Evolutionary conservation across 53 echinoderm and acorn worm genomes (phyloP).

Genomic region (Paracentrotus lividus): DNA sequence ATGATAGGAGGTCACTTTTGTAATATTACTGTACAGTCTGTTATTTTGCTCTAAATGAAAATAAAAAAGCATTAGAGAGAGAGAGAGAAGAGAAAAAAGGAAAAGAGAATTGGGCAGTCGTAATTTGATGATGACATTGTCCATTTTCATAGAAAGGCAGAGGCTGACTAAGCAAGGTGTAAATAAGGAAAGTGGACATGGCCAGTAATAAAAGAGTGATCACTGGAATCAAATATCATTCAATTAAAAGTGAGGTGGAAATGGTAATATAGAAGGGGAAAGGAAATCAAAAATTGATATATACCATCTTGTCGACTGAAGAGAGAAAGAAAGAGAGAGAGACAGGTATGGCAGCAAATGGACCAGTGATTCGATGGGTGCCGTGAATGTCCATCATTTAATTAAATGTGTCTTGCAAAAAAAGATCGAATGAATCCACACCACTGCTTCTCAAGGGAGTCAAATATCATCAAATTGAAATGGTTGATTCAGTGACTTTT

Average conservation of each 20-base stretch:
- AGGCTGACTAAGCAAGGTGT: neutral
- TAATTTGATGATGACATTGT: neutral
- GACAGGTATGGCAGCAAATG: neutral
- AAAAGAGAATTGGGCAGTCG: neutral
- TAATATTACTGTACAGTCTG: no score
- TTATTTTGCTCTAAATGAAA: no score
- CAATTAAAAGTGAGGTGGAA: no score
- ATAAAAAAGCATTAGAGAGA: neutral
- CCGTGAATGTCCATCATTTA: slow-evolving; percentile 7
- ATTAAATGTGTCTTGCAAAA: neutral
- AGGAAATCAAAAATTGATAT: no score
- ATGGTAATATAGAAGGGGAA: no score
- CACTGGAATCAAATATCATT: no score
- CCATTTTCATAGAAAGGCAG: neutral
- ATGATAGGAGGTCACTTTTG: neutral
- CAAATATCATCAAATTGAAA: slow-evolving; percentile 33
- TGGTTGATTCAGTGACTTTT: slow-evolving; percentile 9
- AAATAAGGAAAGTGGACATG: neutral
- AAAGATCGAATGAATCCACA: neutral
- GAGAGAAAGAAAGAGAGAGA: neutral
- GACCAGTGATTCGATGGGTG: neutral
- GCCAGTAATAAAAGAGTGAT: no score
- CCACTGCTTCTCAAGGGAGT: neutral
- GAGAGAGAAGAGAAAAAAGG: neutral
- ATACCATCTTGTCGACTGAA: no score